phyloP scores from a whole-genome alignment of 2,113 vertebrate genomes.

The Daphoenositta chrysoptera region DNA sequence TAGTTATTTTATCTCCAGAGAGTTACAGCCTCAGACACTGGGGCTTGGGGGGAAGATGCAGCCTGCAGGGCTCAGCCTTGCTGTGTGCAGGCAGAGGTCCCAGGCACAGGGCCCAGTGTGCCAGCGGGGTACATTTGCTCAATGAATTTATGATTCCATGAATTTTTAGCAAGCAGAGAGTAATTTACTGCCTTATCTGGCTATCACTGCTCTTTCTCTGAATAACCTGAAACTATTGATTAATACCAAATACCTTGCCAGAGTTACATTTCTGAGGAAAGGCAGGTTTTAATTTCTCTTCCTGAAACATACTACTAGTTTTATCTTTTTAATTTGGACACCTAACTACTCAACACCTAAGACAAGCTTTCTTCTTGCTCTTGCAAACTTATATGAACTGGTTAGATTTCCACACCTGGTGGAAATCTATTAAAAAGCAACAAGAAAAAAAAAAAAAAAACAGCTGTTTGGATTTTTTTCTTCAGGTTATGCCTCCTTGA shows the following conservation, averaged over 20 bases:
- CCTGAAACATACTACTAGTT: background rate
- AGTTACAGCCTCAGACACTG: rapidly evolving
- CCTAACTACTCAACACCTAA: background rate
- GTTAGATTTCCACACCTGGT: background rate
- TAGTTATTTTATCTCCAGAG: background rate
- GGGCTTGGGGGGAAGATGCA: background rate
- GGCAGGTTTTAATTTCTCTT: background rate
- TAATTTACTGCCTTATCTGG: background rate
- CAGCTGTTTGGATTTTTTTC: background rate
- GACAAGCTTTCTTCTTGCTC: background rate
- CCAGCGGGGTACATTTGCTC: background rate
- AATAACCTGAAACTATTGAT: background rate
- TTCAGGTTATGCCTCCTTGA: background rate
- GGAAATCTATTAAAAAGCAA: background rate
- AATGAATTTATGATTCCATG: background rate
- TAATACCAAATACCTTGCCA: background rate
- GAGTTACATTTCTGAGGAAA: background rate
- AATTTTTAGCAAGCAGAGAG: background rate
- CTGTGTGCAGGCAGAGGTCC: background rate
- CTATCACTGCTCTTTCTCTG: background rate
- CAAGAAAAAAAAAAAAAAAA: background rate
- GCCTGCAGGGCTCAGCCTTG: background rate
- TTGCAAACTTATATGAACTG: background rate
- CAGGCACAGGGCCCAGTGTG: background rate
- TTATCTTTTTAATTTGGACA: background rate